phyloP scores from a whole-genome alignment of 2,113 vertebrate genomes.

The Xiphorhynchus elegans region DNA sequence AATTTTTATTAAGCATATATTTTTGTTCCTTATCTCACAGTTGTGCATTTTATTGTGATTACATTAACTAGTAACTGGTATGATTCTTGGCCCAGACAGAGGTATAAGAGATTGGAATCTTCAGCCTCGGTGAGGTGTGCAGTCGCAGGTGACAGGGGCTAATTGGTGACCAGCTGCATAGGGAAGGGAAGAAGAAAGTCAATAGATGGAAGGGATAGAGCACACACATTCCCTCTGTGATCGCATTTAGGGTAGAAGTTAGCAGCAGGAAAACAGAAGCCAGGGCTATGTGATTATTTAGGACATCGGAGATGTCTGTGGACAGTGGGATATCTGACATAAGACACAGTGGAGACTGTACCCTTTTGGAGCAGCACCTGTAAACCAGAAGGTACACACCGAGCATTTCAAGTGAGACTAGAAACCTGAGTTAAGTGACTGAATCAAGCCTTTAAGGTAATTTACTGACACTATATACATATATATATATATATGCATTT shows the following conservation, averaged over 20 bases:
- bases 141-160: not conserved
- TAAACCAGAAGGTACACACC: not conserved
- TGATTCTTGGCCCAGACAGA: not conserved
- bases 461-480: not conserved
- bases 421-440: not conserved
- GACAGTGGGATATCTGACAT: not conserved
- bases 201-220: not conserved
- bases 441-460: not conserved
- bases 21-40: not conserved
- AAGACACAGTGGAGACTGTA: not conserved
- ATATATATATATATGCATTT: too few relatives aligned
- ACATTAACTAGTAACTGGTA: not conserved
- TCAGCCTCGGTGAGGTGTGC: not conserved
- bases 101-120: not conserved
- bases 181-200: not conserved
- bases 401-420: not conserved
- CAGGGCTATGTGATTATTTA: not conserved
- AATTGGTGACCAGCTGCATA: not conserved
- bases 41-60: not conserved
- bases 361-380: not conserved
- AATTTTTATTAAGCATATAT: not conserved
- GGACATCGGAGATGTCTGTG: not conserved
- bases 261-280: not conserved
- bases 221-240: not conserved
- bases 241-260: not conserved